These are phyloP conservation scores for Climacteris rufus DNA, from an alignment of 2,113 vertebrate genomes.

Conservation along the genomic window DNA sequence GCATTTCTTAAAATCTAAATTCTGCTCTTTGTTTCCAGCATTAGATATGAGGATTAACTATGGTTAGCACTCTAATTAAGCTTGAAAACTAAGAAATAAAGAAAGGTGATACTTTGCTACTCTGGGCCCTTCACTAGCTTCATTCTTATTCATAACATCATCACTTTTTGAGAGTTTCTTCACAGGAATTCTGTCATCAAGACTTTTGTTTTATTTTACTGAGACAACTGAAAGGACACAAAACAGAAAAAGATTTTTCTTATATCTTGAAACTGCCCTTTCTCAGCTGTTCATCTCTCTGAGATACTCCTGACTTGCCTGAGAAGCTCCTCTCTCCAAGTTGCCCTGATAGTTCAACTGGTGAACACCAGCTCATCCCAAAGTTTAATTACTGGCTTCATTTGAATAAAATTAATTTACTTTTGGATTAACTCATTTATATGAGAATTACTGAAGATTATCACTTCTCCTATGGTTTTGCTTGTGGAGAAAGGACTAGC, in stretches of 20 bases:
- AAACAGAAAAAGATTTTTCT: not conserved
- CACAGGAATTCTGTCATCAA: not conserved
- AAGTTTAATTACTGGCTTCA: not conserved
- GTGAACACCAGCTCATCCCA: not conserved
- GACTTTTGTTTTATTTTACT: not conserved
- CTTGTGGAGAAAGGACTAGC: not conserved
- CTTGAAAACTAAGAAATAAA: not conserved
- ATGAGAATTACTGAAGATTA: not conserved
- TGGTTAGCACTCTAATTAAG: not conserved
- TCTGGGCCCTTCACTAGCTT: not conserved
- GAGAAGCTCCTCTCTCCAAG: not conserved
- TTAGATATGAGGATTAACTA: not conserved
- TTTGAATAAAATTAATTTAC: not conserved
- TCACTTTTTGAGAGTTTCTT: not conserved
- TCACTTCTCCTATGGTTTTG: not conserved
- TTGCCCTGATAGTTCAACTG: not conserved
- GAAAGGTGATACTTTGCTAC: not conserved
- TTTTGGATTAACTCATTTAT: not conserved
- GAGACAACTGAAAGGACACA: not conserved
- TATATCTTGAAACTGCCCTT: not conserved
- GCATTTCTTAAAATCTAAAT: not conserved
- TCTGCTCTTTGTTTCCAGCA: not conserved
- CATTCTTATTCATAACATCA: not conserved
- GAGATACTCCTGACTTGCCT: not conserved
- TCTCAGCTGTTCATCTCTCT: not conserved